Conservation (phyloP, 1,140 invertebrate genomes). For the Tigriopus japonicus region DNA sequence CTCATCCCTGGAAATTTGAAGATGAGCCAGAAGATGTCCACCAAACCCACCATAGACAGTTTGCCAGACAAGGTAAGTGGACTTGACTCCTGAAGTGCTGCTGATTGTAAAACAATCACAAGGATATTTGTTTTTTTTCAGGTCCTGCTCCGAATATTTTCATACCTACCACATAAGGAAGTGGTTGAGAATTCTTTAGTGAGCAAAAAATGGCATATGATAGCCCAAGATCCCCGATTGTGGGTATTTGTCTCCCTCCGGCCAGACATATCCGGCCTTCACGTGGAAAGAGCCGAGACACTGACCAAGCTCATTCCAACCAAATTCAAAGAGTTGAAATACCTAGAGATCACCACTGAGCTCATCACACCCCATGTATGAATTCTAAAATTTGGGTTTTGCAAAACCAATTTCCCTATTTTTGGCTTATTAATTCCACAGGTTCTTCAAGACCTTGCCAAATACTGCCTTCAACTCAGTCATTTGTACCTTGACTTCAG, state of each 20-base stretch:
- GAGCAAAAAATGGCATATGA: constrained; percentile 73
- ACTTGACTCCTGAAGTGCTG: no score
- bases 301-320: constrained; percentile 61
- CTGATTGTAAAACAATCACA: no score
- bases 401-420: background rate
- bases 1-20: background rate
- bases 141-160: constrained; percentile 81
- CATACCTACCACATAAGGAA: constrained; percentile 79
- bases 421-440: background rate
- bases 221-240: constrained; percentile 80
- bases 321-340: constrained; percentile 70
- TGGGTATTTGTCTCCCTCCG: constrained; percentile 92
- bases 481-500: constrained; percentile 94
- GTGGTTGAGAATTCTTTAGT: constrained; percentile 79
- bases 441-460: constrained; percentile 81
- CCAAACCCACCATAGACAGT: background rate
- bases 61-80: background rate
- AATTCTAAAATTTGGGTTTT: background rate
- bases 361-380: constrained; percentile 77
- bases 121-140: constrained; percentile 24
- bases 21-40: background rate
- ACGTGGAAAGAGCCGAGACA: constrained; percentile 61
- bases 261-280: constrained; percentile 88
- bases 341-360: constrained; percentile 93
- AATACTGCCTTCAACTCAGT: constrained; percentile 93